Conservation (phyloP, 2,888 invertebrate genomes). For the Phyllotreta striolata region DNA sequence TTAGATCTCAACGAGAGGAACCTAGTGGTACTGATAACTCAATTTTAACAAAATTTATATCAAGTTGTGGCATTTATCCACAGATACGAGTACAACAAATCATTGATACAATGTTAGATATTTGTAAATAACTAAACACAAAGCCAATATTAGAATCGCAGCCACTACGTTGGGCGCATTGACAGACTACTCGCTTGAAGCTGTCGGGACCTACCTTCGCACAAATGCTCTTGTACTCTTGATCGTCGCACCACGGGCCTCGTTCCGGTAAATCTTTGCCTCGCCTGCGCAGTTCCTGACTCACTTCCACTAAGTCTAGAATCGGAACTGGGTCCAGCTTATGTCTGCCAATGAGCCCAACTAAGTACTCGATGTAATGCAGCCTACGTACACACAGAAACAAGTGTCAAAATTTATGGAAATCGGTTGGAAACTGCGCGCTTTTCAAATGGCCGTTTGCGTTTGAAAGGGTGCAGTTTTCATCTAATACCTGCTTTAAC, state of each 20-base stretch:
- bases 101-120: too few species aligned
- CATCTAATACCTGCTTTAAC: constrained; percentile 67
- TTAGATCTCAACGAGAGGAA: too few species aligned
- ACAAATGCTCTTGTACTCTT: constrained; percentile 84
- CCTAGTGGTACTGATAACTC: too few species aligned
- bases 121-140: background rate
- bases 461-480: background rate
- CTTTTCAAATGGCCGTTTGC: background rate
- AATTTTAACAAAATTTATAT: too few species aligned
- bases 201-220: constrained; percentile 73
- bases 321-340: constrained; percentile 89
- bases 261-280: constrained; percentile 85
- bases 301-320: constrained; percentile 86
- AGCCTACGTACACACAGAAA: constrained; percentile 69
- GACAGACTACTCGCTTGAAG: constrained; percentile 47
- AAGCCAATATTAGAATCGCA: background rate
- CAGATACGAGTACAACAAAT: too few species aligned
- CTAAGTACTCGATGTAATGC: constrained; percentile 96
- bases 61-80: too few species aligned
- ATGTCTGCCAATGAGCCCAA: constrained; percentile 82
- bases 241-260: constrained; percentile 82
- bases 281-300: constrained; percentile 85
- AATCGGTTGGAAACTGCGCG: constrained; percentile 13
- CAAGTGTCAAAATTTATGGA: constrained; percentile 12
- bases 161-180: constrained; percentile 51